Percentiles rank a stretch among this genome's conserved stretches.
These are phyloP conservation scores for Netelia fuscicornis DNA, from an alignment of 2,888 invertebrate genomes.

Conservation along the genomic window DNA sequence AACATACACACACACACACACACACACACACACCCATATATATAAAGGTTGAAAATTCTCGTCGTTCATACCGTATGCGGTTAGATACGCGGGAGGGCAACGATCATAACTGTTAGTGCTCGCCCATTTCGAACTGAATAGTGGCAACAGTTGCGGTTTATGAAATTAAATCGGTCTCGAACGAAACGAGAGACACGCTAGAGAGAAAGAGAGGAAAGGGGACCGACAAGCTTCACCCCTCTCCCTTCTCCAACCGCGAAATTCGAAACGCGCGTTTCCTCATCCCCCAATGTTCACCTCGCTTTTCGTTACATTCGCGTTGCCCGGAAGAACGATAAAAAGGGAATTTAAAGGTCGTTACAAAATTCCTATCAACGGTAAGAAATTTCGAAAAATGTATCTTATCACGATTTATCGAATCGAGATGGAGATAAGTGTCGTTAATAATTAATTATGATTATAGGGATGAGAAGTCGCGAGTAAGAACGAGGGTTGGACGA, in stretches of 20 bases:
- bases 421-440: no score
- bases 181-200: slow-evolving; percentile 67
- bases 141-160: slow-evolving; percentile 85
- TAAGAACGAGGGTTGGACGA: neutral
- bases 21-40: no score
- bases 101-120: slow-evolving; percentile 82
- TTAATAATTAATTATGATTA: slow-evolving; percentile 7
- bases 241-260: no score
- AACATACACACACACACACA: neutral
- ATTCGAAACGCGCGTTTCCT: slow-evolving; percentile 10
- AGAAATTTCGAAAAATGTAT: neutral
- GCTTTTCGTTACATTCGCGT: slow-evolving; percentile 52
- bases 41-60: slow-evolving; percentile 29
- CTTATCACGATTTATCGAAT: slow-evolving; percentile 31
- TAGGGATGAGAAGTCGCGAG: neutral
- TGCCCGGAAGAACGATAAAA: slow-evolving; percentile 3
- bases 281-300: neutral
- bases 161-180: slow-evolving; percentile 83
- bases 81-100: slow-evolving; percentile 71
- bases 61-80: slow-evolving; percentile 53
- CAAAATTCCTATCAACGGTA: slow-evolving; percentile 43
- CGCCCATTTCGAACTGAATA: slow-evolving; percentile 81
- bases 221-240: neutral
- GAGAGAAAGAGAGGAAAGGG: slow-evolving; percentile 13
- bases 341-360: slow-evolving; percentile 66